These are phyloP conservation scores for Acrocephalus scirpaceus DNA, from an alignment of 2,797 vertebrate species.

Conservation along the genomic window DNA sequence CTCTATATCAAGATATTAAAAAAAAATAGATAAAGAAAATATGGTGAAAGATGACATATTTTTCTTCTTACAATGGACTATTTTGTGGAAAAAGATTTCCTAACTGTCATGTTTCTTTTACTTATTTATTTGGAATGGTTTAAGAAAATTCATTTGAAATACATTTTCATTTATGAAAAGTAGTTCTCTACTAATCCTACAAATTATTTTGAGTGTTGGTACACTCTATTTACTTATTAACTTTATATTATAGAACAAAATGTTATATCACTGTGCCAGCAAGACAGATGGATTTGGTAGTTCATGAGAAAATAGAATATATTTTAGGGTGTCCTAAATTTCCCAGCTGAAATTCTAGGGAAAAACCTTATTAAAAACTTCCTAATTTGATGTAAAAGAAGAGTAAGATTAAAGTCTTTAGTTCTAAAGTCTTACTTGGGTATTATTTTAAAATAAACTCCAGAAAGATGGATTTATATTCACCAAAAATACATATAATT, in stretches of 20 bases:
- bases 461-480: not conserved
- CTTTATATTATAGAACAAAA: not conserved
- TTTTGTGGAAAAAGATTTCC: not conserved
- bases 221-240: not conserved
- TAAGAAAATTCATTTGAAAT: not conserved
- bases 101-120: not conserved
- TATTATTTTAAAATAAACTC: not conserved
- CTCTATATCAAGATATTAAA: not conserved
- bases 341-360: not conserved
- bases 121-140: not conserved
- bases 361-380: not conserved
- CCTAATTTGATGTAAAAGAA: not conserved
- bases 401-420: not conserved
- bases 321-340: not conserved
- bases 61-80: not conserved
- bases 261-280: not conserved
- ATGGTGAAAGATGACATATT: not conserved
- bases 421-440: not conserved
- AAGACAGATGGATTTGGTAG: not conserved
- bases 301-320: not conserved
- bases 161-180: not conserved
- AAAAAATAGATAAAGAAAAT: not conserved
- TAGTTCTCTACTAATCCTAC: not conserved
- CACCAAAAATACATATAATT: not conserved
- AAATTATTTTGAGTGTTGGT: not conserved